Base-by-base conservation (phyloP, 2,113 vertebrate species). In the Mus pahari region DNA sequence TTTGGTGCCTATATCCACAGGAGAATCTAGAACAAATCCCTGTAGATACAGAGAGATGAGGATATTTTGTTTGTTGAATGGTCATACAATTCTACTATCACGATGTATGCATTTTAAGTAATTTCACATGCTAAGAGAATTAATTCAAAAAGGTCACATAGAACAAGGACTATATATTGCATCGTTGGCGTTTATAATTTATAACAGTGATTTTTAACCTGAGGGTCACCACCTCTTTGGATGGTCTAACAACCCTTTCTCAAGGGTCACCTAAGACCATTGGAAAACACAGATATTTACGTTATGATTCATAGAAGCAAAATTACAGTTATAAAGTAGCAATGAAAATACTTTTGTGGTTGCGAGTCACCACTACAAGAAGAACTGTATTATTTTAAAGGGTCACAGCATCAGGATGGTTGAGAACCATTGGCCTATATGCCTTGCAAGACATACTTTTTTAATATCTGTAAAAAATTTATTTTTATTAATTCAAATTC, bases 401-500 rank as follows among this genome's bases (percentile, higher is more conserved):
- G 22, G 3, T 4, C 8, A 0, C 24, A 62, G 81, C n/a, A 42
- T 62, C 60, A 83, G 24, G 55, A 60, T 28, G 22, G 13, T 17
- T 62, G 55, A 28, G 13, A 83, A 42, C 55, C 13, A 42, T 39
- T 28, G 55, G 13, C 26, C n/a, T 62, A 5, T 83, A 42, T 17
- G 3, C 19, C 55, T 13, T 28, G 73, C 55, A 68, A 75, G 75
- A 86, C 1, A 42, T 71, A 78, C 1, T n/a, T 17, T 78, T 50
- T 90, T 28, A 89, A 62, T n/a, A 86, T 55, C 71, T 92, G 20
- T 66, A 79, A 82, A 60, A 14, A 93, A 45, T 19, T 19, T 84
- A 11, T 79, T 94, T 83, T 81, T 86, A 93, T 89, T 86, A 71
- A 91, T 89, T 97, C 39, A 77, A 71, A 77, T 94, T 86, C 31